Evolutionary conservation across 2,113 vertebrate genomes (phyloP).

Genomic region (Ctenodactylus gundi): DNA sequence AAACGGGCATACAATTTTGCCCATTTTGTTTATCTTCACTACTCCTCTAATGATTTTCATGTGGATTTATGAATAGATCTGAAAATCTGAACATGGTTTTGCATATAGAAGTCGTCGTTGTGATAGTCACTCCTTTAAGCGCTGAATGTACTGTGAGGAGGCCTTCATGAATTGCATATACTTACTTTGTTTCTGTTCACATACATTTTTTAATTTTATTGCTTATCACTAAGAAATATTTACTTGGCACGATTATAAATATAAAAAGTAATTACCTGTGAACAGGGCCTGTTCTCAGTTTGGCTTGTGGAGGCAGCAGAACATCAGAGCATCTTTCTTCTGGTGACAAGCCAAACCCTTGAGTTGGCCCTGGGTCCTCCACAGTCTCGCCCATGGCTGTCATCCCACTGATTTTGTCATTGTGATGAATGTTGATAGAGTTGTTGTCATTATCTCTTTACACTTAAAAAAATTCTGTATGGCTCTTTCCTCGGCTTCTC

Average conservation of each 20-base stretch:
- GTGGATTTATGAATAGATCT: background rate
- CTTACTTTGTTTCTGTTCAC: background rate
- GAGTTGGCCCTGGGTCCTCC: background rate
- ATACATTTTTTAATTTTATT: background rate
- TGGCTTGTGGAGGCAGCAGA: background rate
- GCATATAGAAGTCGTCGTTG: background rate
- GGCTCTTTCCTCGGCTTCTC: background rate
- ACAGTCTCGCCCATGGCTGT: background rate
- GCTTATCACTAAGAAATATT: background rate
- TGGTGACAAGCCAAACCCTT: background rate
- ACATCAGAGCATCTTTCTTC: background rate
- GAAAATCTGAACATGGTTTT: background rate
- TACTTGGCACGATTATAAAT: background rate
- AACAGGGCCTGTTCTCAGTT: background rate
- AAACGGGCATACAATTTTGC: background rate
- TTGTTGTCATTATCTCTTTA: background rate
- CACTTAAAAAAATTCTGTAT: background rate
- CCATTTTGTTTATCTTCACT: background rate
- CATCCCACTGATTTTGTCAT: background rate
- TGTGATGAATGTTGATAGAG: background rate
- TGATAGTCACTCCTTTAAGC: background rate
- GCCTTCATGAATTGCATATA: background rate
- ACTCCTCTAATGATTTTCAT: background rate
- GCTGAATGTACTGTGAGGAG: too few species aligned
- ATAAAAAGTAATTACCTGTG: background rate